Base-by-base conservation (phyloP, 2,888 invertebrate species). In the Pegoplata infirma region DNA sequence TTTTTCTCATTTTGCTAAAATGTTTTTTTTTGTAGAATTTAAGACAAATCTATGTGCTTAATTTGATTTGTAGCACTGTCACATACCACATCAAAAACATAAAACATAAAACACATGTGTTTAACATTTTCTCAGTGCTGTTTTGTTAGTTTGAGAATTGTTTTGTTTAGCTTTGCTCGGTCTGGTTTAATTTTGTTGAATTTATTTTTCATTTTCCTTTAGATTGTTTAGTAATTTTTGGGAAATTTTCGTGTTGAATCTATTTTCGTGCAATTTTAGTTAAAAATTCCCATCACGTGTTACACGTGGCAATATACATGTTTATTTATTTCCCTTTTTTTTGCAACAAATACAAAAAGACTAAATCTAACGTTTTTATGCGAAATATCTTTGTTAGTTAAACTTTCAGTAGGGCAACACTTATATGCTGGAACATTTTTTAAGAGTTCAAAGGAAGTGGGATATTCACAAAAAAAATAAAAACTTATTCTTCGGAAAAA, bases 51-150 rank as follows among this genome's bases (percentile, higher is more conserved):
- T 69, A 78, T 61, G 69, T 78, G 32, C 69, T 74, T 78, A 66
- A 78, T 78, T 78, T 78, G 73, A 78, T 78, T 78, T 74, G 78
- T 74, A 71, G 69, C 66, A 44, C 67, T 74, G 74, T 74, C 78
- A 78, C 74, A 78, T 78, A 78, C 66, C 78, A 78, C 74, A 61
- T 66, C 69, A 69, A 69, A 63, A 64, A 63, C 47, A 53, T 69
- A 74, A 71, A n/a, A n/a, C n/a, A n/a, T n/a, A n/a, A n/a, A 74
- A 74, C 74, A 71, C 74, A 69, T 78, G 69, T 69, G 74, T 71
- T 78, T 66, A 66, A 55, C 58, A 68, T 63, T 68, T 75, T 67
- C 14, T 64, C n/a, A n/a, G n/a, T n/a, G n/a, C n/a, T n/a, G n/a
- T n/a, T n/a, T n/a, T n/a, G n/a, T 36, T 17, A 21, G 10, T 21